Percentiles rank a stretch among this genome's conserved stretches.
These are phyloP conservation scores for Ceraclea dissimilis DNA, from an alignment of 2,888 invertebrate species.

Conservation along the genomic window DNA sequence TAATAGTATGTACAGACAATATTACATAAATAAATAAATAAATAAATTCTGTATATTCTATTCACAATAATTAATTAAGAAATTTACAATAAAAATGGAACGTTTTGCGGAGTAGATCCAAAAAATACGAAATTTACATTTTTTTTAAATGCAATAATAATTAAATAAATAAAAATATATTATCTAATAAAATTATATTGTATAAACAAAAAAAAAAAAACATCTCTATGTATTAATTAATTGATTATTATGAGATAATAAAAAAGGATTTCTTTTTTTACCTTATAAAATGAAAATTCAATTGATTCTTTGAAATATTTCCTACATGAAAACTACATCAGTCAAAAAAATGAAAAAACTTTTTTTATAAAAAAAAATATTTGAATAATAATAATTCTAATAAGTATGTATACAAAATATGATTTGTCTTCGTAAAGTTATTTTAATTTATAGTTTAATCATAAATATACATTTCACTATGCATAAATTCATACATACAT, in stretches of 20 bases:
- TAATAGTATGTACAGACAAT: slow-evolving; percentile 18
- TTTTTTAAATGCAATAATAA: too few species aligned
- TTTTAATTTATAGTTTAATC: slow-evolving; percentile 4
- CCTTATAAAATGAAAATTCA: too few species aligned
- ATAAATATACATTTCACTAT: not conserved
- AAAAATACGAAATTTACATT: too few species aligned
- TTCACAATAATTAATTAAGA: too few species aligned
- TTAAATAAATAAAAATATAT: not conserved
- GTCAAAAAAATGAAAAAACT: not conserved
- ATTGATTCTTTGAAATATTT: too few species aligned
- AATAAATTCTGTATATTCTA: too few species aligned
- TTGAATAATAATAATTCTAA: not conserved
- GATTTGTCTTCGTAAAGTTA: slow-evolving; percentile 14
- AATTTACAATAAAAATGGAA: too few species aligned
- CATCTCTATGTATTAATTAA: too few species aligned
- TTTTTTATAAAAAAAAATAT: not conserved
- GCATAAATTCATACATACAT: not conserved
- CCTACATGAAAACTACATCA: not conserved
- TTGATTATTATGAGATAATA: not conserved
- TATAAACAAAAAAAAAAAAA: too few species aligned
- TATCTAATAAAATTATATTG: too few species aligned
- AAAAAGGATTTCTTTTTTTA: slow-evolving; percentile 8
- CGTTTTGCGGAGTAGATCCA: too few species aligned
- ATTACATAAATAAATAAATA: not conserved
- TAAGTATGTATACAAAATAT: slow-evolving; percentile 13